Conservation (phyloP, 1,140 invertebrate genomes). For the Drosophila athabasca region DNA sequence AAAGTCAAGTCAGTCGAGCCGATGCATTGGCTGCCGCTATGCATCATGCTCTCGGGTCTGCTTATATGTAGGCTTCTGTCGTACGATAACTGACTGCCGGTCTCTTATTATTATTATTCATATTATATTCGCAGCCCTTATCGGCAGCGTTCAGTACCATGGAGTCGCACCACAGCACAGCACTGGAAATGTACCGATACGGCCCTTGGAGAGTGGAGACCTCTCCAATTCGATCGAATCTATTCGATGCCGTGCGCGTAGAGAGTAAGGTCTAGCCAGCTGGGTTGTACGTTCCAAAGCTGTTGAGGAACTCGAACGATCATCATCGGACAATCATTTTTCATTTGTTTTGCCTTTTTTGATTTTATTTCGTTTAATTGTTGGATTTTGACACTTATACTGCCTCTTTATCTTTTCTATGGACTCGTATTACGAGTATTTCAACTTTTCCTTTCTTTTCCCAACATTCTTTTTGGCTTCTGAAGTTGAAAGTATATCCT, state of each 20-base stretch:
- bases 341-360: too few species aligned
- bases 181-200: conserved; percentile 60
- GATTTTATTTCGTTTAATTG: too few species aligned
- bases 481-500: too few species aligned
- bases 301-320: too few species aligned
- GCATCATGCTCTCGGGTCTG: conserved; percentile 1
- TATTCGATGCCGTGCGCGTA: background rate
- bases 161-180: conserved; percentile 12
- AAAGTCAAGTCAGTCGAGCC: conserved; percentile 47
- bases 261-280: background rate
- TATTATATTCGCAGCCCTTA: conserved; percentile 51
- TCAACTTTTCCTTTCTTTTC: too few species aligned
- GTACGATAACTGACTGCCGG: conserved; percentile 49
- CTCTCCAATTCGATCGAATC: conserved; percentile 9
- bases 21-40: conserved; percentile 38
- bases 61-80: conserved; percentile 21
- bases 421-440: too few species aligned
- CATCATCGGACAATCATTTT: conserved; percentile 21
- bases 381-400: background rate
- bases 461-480: too few species aligned
- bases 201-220: conserved; percentile 29
- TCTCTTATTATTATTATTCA: conserved; percentile 42
- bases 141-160: conserved; percentile 28
- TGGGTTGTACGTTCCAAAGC: too few species aligned
- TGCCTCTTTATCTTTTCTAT: too few species aligned